Evolutionary conservation across 2,888 invertebrate genomes (phyloP).

Genomic region (Macaria liturata): DNA sequence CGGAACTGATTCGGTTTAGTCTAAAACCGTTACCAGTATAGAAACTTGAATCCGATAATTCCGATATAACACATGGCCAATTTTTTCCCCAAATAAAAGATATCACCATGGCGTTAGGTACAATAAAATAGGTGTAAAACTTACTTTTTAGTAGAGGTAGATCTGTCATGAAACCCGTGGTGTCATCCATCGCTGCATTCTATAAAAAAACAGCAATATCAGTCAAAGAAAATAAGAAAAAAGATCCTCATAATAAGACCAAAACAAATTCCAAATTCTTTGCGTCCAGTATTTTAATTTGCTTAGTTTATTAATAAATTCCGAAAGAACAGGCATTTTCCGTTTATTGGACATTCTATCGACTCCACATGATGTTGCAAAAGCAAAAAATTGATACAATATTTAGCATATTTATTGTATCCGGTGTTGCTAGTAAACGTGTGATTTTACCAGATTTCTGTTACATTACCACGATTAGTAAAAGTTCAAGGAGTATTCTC

Average conservation of each 20-base stretch:
- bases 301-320: constrained; percentile 38
- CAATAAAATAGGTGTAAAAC: constrained; percentile 52
- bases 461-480: constrained; percentile 16
- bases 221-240: too few relatives aligned
- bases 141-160: constrained; percentile 95
- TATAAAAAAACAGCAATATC: constrained; percentile 66
- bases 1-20: too few relatives aligned
- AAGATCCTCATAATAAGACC: background rate
- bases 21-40: too few relatives aligned
- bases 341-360: constrained; percentile 31
- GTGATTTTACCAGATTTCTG: constrained; percentile 6
- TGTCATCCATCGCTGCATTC: constrained; percentile 94
- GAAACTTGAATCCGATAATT: too few relatives aligned
- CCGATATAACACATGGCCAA: too few relatives aligned
- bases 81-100: too few relatives aligned
- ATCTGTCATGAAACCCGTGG: constrained; percentile 94
- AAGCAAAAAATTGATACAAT: constrained; percentile 33
- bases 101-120: too few relatives aligned
- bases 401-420: constrained; percentile 30
- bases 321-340: constrained; percentile 34
- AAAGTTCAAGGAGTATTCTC: constrained; percentile 54
- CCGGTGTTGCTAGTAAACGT: constrained; percentile 20
- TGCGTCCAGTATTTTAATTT: constrained; percentile 37
- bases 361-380: constrained; percentile 33
- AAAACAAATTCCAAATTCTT: constrained; percentile 28